Percentiles rank a stretch among this genome's conserved stretches.
Conservation (phyloP, 2,888 invertebrate species). For the Drosophila borborema region DNA sequence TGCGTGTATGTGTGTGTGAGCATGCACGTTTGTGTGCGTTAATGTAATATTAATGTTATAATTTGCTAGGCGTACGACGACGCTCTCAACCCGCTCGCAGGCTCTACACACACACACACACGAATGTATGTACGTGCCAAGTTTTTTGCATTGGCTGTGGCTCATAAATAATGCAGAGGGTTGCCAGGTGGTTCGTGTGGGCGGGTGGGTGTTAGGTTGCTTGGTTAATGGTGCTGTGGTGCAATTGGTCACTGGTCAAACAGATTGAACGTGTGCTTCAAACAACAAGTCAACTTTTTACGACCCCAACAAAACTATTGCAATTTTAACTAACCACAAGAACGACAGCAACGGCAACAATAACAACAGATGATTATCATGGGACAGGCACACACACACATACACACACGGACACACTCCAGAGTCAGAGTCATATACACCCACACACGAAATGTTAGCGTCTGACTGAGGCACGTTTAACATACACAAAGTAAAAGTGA, state of each 20-base stretch:
- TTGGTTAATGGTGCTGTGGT: conserved; percentile 40
- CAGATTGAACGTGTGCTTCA: conserved; percentile 33
- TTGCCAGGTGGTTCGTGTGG: conserved; percentile 45
- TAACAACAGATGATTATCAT: conserved; percentile 45
- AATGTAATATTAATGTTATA: conserved; percentile 81
- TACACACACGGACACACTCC: conserved; percentile 14
- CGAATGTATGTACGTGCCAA: conserved; percentile 44
- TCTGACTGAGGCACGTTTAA: conserved; percentile 64
- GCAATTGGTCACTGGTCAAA: conserved; percentile 38
- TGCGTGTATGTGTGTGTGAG: conserved; percentile 24
- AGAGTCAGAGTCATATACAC: conserved; percentile 7
- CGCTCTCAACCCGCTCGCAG: conserved; percentile 43
- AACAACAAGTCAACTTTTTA: conserved; percentile 47
- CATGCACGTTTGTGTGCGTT: conserved; percentile 63
- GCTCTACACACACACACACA: conserved; percentile 11
- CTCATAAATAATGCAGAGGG: conserved; percentile 72
- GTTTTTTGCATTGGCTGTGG: conserved; percentile 56
- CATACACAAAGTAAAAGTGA: conserved; percentile 80
- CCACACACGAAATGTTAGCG: conserved; percentile 8
- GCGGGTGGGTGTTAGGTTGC: conserved; percentile 7
- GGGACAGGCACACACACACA: conserved; percentile 29
- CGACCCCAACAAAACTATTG: conserved; percentile 37
- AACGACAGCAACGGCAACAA: conserved; percentile 26
- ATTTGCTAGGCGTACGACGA: conserved; percentile 70
- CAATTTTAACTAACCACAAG: conserved; percentile 31